Conservation (phyloP, 2,888 invertebrate genomes). For the Lymantria dispar region DNA sequence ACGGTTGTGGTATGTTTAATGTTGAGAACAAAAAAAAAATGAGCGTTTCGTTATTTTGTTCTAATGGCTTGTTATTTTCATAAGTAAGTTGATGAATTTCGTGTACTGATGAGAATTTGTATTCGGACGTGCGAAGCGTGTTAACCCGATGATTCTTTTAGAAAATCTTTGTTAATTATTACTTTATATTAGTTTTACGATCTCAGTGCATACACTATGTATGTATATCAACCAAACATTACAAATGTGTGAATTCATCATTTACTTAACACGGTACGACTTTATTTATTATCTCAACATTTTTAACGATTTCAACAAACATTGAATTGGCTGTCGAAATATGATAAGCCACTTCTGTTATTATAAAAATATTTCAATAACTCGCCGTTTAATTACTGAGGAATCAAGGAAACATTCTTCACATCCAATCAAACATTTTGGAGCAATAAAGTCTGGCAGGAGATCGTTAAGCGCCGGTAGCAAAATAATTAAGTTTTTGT, state of each 20-base stretch:
- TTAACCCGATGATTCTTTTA: slow-evolving; percentile 27
- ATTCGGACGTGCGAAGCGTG: slow-evolving; percentile 49
- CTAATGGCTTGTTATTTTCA: slow-evolving; percentile 73
- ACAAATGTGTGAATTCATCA: too few species aligned
- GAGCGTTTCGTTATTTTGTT: slow-evolving; percentile 60
- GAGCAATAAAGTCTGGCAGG: slow-evolving; percentile 13
- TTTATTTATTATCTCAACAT: too few species aligned
- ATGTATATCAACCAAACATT: too few species aligned
- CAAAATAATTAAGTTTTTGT: slow-evolving; percentile 35
- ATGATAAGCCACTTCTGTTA: too few species aligned
- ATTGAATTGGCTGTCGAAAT: too few species aligned
- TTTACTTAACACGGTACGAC: too few species aligned
- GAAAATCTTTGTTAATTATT: neutral
- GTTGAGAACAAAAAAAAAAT: slow-evolving; percentile 67
- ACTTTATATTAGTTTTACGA: slow-evolving; percentile 10
- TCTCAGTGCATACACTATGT: too few species aligned
- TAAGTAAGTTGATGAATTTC: slow-evolving; percentile 64
- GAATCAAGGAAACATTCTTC: slow-evolving; percentile 14
- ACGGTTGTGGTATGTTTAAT: slow-evolving; percentile 51
- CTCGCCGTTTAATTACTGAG: slow-evolving; percentile 29
- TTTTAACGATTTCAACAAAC: too few species aligned
- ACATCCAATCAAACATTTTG: slow-evolving; percentile 15
- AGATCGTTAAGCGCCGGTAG: slow-evolving; percentile 23
- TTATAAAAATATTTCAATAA: slow-evolving; percentile 14
- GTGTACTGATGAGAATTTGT: slow-evolving; percentile 3